phyloP scores from a whole-genome alignment of 2,888 invertebrate genomes.

The Lasioglossum marginatum region DNA sequence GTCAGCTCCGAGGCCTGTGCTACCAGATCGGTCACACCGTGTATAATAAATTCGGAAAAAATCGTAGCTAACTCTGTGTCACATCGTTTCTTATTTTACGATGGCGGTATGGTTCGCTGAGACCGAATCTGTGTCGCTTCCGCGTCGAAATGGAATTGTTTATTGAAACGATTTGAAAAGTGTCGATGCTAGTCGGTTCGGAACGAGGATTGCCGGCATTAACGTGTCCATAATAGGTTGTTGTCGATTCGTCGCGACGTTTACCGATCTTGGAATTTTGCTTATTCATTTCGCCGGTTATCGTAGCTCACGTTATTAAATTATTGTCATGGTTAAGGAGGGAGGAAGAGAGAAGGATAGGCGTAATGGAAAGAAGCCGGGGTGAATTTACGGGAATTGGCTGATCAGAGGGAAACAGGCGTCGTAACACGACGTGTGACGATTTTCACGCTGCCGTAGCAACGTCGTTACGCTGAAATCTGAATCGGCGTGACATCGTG shows the following conservation, averaged over 20 bases:
- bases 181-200: background rate
- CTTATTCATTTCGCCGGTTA: background rate
- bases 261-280: background rate
- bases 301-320: background rate
- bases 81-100: background rate
- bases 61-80: background rate
- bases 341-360: background rate
- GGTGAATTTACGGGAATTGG: slow-evolving; percentile 21
- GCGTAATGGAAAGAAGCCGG: background rate
- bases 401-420: slow-evolving; percentile 41
- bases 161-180: background rate
- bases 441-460: slow-evolving; percentile 64
- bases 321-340: slow-evolving; percentile 2
- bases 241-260: background rate
- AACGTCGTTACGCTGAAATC: slow-evolving; percentile 68
- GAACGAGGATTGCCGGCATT: slow-evolving; percentile 33
- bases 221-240: slow-evolving; percentile 26
- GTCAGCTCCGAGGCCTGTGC: too few species aligned
- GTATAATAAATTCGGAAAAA: background rate
- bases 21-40: too few species aligned
- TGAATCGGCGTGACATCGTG: slow-evolving; percentile 70
- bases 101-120: background rate
- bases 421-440: slow-evolving; percentile 41
- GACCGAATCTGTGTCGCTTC: background rate
- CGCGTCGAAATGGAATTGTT: background rate